Percentiles rank a stretch among this genome's conserved stretches.
These are phyloP conservation scores for Lithobates sylvaticus DNA, from an alignment of 2,797 vertebrate species.

Conservation along the genomic window DNA sequence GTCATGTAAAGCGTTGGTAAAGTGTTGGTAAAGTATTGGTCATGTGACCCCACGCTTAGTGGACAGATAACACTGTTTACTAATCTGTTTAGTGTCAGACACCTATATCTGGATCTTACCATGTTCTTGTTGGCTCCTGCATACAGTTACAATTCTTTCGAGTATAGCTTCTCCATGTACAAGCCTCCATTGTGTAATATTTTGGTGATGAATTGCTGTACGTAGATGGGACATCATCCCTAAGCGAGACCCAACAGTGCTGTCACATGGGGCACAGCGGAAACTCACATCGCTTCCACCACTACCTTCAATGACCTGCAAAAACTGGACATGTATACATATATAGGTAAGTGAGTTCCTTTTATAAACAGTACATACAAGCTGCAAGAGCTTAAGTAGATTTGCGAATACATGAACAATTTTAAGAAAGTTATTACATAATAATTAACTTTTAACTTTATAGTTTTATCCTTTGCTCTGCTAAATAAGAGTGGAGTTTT, in stretches of 20 bases:
- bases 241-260: constrained; percentile 66
- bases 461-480: no score
- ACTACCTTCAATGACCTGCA: constrained; percentile 71
- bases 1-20: no score
- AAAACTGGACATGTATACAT: constrained; percentile 64
- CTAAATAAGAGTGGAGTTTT: no score
- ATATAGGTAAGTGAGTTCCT: background rate
- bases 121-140: constrained; percentile 58
- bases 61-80: background rate
- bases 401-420: no score
- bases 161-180: constrained; percentile 68
- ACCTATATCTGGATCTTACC: constrained; percentile 61
- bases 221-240: constrained; percentile 72
- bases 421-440: no score
- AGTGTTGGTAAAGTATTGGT: no score
- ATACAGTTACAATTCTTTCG: constrained; percentile 69
- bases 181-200: constrained; percentile 70
- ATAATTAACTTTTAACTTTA: no score
- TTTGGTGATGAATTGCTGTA: constrained; percentile 67
- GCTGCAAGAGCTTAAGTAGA: no score
- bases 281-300: constrained; percentile 66
- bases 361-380: no score
- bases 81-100: background rate
- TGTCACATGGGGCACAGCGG: constrained; percentile 70
- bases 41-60: background rate